phyloP scores from a whole-genome alignment of 1,140 invertebrate species.

The Diabrotica virgifera region DNA sequence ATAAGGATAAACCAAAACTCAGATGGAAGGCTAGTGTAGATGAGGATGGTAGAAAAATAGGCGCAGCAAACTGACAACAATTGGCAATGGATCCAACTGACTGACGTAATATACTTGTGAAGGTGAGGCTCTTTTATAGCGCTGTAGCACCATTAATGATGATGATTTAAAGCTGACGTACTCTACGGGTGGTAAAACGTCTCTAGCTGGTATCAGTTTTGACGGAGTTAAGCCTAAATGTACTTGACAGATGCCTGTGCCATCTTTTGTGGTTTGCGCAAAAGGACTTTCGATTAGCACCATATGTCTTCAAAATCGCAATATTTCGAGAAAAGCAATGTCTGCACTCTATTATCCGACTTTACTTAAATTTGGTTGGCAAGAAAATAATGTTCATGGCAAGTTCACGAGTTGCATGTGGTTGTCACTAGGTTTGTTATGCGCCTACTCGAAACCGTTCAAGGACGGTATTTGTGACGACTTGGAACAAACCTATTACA shows the following conservation, averaged over 20 bases:
- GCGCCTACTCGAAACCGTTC: too few species aligned
- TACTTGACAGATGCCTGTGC: constrained; percentile 56
- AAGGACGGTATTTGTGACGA: too few species aligned
- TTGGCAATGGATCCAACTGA: too few species aligned
- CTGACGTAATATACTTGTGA: too few species aligned
- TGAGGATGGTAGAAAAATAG: too few species aligned
- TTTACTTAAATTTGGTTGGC: constrained; percentile 31
- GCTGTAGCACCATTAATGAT: too few species aligned
- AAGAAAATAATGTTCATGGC: constrained; percentile 16
- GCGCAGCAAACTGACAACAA: too few species aligned
- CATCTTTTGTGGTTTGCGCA: constrained; percentile 58
- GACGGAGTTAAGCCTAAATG: constrained; percentile 57
- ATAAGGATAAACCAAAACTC: too few species aligned
- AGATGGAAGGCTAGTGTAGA: too few species aligned
- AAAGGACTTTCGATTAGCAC: constrained; percentile 62
- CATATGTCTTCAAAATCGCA: constrained; percentile 55
- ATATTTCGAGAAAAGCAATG: constrained; percentile 58
- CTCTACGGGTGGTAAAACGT: constrained; percentile 47
- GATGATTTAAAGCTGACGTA: constrained; percentile 41
- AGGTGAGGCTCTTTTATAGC: too few species aligned
- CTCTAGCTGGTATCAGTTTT: constrained; percentile 56
- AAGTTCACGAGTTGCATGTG: constrained; percentile 11
- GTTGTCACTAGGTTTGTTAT: too few species aligned
- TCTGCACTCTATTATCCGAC: constrained; percentile 55
- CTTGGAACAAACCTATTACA: too few species aligned